Evolutionary conservation across 2,797 vertebrate species (phyloP), one percentile per base, ranked within the genome.

Genomic region (Podargus strigoides): DNA sequence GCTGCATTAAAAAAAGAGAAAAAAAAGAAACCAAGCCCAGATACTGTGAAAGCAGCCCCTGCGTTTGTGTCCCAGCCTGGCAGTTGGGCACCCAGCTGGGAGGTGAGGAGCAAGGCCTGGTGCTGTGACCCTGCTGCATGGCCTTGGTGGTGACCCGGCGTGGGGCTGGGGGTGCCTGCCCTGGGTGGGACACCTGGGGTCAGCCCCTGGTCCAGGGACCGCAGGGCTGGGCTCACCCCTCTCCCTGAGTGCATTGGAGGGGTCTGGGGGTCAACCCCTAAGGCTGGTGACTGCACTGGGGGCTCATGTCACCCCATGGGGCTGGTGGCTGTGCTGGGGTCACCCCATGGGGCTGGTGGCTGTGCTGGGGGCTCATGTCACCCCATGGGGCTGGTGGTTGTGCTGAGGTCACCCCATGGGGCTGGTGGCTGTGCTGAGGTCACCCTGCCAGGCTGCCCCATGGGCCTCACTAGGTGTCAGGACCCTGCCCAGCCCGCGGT

Each of bases 231-330:
- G 37, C 12, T 9, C 42, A 75, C 9, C 22, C 36, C 30, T 18
- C 12, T 15, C 3, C 24, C 49, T 24, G 80, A 69, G 36, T 12
- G 14, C 50, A n/a, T 34, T 28, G 27, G 10, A 41, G 13, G 27
- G 37, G 27, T 9, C 15, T 10, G 11, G 42, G 12, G 18, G 42
- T 46, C 42, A 46, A 28, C 30, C 30, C 15, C 16, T 5, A 14
- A n/a, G 53, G 42, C 17, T 37, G 70, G 27, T 22, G 30, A 44
- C 39, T 32, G 36, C 26, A 18, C 16, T 19, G 26, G 24, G 58
- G 41, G 8, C n/a, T n/a, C n/a, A n/a, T n/a, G 20, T 24, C 47
- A 14, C 20, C 10, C 32, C 55, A 21, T 0, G 0, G 39, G 22
- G 8, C 13, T 59, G 22, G 23, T 11, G 56, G 3, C 39, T 18